Evolutionary conservation across 2,888 invertebrate genomes (phyloP).

Genomic region (Dione juno): DNA sequence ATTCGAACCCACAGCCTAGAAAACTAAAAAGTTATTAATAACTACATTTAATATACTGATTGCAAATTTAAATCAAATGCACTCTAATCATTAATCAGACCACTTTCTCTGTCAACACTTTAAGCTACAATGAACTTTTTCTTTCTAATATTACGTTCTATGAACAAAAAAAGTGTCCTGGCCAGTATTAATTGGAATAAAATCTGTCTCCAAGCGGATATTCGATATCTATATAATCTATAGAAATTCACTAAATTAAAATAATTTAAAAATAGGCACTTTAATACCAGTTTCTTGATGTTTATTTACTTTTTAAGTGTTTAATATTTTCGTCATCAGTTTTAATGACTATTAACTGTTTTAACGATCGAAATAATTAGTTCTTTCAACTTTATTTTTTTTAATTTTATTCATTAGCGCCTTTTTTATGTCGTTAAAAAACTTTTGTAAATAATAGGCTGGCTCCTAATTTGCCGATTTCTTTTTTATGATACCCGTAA

Average conservation of each 20-base stretch:
- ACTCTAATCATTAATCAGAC: slow-evolving; percentile 19
- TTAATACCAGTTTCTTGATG: neutral
- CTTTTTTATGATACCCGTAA: no score
- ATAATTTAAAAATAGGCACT: slow-evolving; percentile 20
- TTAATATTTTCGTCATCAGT: neutral
- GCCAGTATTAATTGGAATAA: slow-evolving; percentile 25
- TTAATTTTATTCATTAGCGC: neutral
- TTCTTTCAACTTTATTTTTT: neutral
- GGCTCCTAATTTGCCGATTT: no score
- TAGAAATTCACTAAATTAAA: slow-evolving; percentile 21
- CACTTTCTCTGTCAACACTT: slow-evolving; percentile 53
- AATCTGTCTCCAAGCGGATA: slow-evolving; percentile 31
- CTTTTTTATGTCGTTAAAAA: neutral
- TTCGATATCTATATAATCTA: slow-evolving; percentile 1
- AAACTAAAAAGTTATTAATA: neutral
- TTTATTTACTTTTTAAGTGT: neutral
- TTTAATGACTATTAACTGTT: neutral
- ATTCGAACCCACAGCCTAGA: neutral
- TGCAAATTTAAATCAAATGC: neutral
- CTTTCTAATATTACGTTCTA: no score
- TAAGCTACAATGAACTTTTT: slow-evolving; percentile 48
- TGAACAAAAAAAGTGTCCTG: slow-evolving; percentile 46
- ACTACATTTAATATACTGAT: neutral
- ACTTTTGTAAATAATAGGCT: neutral
- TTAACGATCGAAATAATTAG: slow-evolving; percentile 8